Base-by-base conservation (phyloP, 1,140 invertebrate species). In the Caenorhabditis inopinata region DNA sequence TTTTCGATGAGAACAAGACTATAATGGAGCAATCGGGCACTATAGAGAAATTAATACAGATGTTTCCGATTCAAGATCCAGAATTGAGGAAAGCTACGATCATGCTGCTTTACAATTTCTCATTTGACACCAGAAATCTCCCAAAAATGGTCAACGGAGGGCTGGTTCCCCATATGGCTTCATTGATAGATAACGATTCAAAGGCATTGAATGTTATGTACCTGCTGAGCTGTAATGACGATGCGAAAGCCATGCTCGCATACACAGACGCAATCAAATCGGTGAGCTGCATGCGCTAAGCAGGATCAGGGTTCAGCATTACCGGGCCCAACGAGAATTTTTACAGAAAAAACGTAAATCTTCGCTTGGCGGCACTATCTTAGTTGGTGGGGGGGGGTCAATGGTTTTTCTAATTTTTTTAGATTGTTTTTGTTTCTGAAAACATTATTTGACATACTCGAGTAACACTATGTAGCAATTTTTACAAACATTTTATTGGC, bases 1-100 rank as follows among this genome's bases (percentile, higher is more conserved):
- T 97, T 84, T 97, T 95, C 88, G 91, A 93, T 45, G 95, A 97
- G 89, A 98, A 98, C 89, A 97, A 96, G 90, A 93, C 94, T 88
- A 92, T 93, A 77, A 97, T 98, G 95, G 92, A 79, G 35, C 77
- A 79, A 38, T 27, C 18, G 5, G 29, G 35, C 9, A 48, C 62
- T 23, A 12, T 53, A 16, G 47, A 53, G 23, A 42, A 29, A 27
- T 6, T 78, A 2, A 27, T 51, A 7, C 23, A 51, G 68, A 16
- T 78, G 14, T 62, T 53, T 18, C 81, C 90, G 84, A 79, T 89
- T 85, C 85, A 89, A 86, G 89, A 90, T 58, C 32, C 46, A 27
- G 95, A 96, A 90, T 90, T 98, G 53, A 91, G 95, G n/a, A 93
- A 94, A 89, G 93, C 94, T 74, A 93, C 93, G 23, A 91, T 97